Percentiles rank a stretch among this genome's conserved stretches.
These are phyloP conservation scores for Alouatta caraya DNA, from an alignment of 2,797 vertebrate genomes.

Conservation along the genomic window DNA sequence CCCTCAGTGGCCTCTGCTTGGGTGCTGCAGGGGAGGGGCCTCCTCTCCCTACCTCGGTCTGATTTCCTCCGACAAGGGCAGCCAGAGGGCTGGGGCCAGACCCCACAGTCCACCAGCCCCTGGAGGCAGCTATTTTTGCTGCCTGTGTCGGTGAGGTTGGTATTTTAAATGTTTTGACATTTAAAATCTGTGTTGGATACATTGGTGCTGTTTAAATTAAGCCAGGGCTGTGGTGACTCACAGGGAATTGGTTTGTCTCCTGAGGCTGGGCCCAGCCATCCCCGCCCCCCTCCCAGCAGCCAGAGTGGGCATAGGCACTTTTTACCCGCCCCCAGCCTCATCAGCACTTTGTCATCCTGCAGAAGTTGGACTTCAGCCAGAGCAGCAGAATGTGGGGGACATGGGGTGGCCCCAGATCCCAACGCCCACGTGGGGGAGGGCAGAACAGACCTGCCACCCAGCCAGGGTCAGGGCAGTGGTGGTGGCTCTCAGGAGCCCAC, in stretches of 20 bases:
- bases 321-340: accelerated
- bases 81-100: not conserved
- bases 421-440: accelerated
- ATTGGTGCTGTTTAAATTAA: not conserved
- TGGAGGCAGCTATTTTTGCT: not conserved
- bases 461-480: not conserved
- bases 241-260: not conserved
- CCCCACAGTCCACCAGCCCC: accelerated
- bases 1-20: accelerated
- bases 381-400: not conserved
- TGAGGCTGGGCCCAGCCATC: not conserved
- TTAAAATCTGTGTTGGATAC: slow-evolving; percentile 29
- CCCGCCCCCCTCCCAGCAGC: too few species aligned
- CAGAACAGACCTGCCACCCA: not conserved
- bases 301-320: too few species aligned
- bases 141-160: not conserved
- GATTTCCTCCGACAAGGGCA: not conserved
- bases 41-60: accelerated
- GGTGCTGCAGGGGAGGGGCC: not conserved
- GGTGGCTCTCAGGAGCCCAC: not conserved
- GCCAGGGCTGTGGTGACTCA: not conserved
- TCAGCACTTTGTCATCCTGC: accelerated
- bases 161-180: slow-evolving; percentile 59
- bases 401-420: not conserved
- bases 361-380: not conserved